These are phyloP conservation scores for Dunckerocampus dactyliophorus DNA, from an alignment of 2,113 vertebrate species.

Conservation along the genomic window DNA sequence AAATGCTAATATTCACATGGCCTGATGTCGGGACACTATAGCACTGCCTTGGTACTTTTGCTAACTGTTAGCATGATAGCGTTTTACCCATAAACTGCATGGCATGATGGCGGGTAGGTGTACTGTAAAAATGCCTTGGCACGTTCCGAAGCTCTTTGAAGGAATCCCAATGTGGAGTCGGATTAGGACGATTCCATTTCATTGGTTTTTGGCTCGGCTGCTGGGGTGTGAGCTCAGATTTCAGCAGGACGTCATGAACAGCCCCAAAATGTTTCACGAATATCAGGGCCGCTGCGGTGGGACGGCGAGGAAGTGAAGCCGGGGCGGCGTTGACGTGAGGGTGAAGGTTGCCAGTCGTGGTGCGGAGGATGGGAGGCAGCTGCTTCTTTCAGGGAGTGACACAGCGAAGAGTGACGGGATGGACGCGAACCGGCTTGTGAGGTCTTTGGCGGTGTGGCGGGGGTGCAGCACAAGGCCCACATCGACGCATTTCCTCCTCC, in stretches of 20 bases:
- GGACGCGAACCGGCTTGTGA: constrained; percentile 38
- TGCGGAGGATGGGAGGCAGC: constrained; percentile 53
- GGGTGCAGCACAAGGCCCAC: constrained; percentile 26
- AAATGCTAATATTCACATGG: no score
- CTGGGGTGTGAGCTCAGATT: constrained; percentile 12
- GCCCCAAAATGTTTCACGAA: no score
- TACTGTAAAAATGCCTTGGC: constrained; percentile 32
- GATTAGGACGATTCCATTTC: constrained; percentile 24
- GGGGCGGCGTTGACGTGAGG: constrained; percentile 21
- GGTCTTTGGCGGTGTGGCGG: constrained; percentile 37
- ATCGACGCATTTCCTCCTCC: constrained; percentile 37
- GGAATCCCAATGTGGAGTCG: constrained; percentile 16
- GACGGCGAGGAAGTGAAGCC: constrained; percentile 7
- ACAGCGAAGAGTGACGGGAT: constrained; percentile 29
- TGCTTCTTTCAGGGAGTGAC: constrained; percentile 43
- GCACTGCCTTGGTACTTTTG: no score
- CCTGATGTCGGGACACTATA: no score
- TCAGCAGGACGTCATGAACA: no score
- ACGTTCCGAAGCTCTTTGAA: constrained; percentile 11
- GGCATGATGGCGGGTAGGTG: no score
- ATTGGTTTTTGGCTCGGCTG: constrained; percentile 47
- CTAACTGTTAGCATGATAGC: no score
- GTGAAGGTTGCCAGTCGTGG: constrained; percentile 33
- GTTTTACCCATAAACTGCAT: no score
- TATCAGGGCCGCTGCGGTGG: no score